Evolutionary conservation across 2,113 vertebrate species (phyloP), one percentile per base, ranked within the genome.

Genomic region (Hydrolagus affinis): DNA sequence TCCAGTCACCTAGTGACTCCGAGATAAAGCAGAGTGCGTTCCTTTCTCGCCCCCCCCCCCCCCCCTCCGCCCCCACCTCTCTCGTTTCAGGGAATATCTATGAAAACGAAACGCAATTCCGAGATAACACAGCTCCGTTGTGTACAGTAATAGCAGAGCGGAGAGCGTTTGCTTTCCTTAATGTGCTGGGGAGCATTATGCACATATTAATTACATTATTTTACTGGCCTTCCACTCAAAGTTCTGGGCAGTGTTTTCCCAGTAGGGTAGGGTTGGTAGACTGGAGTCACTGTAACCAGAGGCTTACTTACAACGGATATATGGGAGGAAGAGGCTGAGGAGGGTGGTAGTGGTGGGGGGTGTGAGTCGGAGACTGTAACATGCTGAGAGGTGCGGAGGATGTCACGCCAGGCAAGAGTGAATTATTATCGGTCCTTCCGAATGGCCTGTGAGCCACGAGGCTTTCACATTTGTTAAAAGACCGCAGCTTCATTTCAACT

Each of bases 191-290:
- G 62, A 66, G 32, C 19, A 83, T 17, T 19, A 28, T 11, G 25
- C 78, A 28, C 28, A 68, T 25, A 83, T 66, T 32, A 32, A 83
- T 30, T 83, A 68, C 78, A 83, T 32, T 66, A 83, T 83, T 44
- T 83, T 83, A 83, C 78, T 32, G 17, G 78, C 23, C 78, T 66
- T 19, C 60, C 21, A 28, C 19, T 60, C 25, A 83, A 83, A 83
- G 19, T 62, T 30, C 44, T 44, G 44, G 44, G 62, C 15, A 66
- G 62, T 30, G 25, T 68, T 64, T 83, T 83, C 62, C 21, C 25
- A 32, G 60, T 32, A 30, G 78, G 25, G 11, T 83, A 11, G 15
- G 66, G 44, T 44, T 44, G 78, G 78, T 66, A 68, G 62, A 32
- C 25, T 66, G 8, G 21, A 32, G 25, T 32, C 59, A 66, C 62